Conservation (phyloP, 2,888 invertebrate species). For the Salticus scenicus region DNA sequence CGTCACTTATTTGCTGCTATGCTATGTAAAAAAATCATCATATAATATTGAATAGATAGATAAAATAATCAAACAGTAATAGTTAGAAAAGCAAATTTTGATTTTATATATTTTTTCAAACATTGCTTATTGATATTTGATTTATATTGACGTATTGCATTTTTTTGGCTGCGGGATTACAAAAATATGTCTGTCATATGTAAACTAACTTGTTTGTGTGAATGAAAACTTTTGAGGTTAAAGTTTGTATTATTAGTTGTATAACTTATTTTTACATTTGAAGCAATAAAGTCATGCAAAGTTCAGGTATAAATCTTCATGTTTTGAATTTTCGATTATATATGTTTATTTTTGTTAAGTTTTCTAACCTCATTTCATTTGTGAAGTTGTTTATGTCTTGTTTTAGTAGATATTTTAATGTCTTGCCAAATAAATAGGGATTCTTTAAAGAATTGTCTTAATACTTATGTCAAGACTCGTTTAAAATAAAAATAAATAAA, state of each 20-base stretch:
- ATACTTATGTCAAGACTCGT: too few relatives aligned
- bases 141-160: not conserved
- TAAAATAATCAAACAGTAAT: too few relatives aligned
- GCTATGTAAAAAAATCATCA: too few relatives aligned
- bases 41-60: too few relatives aligned
- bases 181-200: conserved; percentile 64
- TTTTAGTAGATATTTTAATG: not conserved
- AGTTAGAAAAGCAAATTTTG: too few relatives aligned
- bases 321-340: not conserved
- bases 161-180: conserved; percentile 34
- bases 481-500: too few relatives aligned
- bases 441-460: too few relatives aligned
- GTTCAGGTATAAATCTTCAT: conserved; percentile 37
- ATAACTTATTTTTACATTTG: not conserved
- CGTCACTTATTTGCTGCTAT: too few relatives aligned
- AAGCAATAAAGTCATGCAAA: conserved; percentile 47
- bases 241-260: not conserved
- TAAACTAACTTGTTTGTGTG: conserved; percentile 33
- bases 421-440: too few relatives aligned
- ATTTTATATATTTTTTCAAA: too few relatives aligned
- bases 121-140: too few relatives aligned
- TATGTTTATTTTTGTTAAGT: not conserved
- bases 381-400: not conserved
- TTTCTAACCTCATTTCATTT: not conserved
- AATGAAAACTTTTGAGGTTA: not conserved